Conservation (phyloP, 2,888 invertebrate genomes). For the Acrobasis repandana region DNA sequence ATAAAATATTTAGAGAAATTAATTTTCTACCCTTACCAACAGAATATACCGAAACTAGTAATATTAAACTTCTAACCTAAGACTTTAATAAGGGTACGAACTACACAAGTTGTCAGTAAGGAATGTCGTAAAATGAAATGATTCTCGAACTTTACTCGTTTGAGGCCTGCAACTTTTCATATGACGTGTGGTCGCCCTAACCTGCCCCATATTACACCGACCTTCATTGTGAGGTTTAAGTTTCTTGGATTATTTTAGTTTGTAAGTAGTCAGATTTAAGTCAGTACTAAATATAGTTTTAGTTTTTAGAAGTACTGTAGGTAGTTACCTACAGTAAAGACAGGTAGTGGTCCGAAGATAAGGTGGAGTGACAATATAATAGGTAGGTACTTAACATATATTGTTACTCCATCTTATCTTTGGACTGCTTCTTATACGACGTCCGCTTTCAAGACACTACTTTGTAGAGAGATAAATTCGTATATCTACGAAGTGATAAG, state of each 20-base stretch:
- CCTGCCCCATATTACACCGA: slow-evolving; percentile 20
- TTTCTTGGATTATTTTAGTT: background rate
- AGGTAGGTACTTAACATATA: too few species aligned
- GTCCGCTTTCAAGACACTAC: too few species aligned
- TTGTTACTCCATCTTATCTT: too few species aligned
- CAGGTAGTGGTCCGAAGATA: too few species aligned
- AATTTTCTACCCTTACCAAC: background rate
- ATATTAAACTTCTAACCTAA: slow-evolving; percentile 19
- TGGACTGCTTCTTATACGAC: too few species aligned
- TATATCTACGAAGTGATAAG: too few species aligned
- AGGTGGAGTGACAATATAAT: too few species aligned
- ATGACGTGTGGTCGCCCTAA: slow-evolving; percentile 32
- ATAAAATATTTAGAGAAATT: background rate
- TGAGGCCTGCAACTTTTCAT: slow-evolving; percentile 29
- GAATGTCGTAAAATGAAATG: slow-evolving; percentile 32
- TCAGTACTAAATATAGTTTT: too few species aligned
- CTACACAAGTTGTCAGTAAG: slow-evolving; percentile 33
- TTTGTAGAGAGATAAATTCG: too few species aligned
- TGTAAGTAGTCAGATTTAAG: background rate
- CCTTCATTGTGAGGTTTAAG: slow-evolving; percentile 12
- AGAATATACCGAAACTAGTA: background rate
- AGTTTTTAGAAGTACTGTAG: too few species aligned
- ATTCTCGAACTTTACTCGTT: slow-evolving; percentile 33
- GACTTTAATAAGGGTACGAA: slow-evolving; percentile 25
- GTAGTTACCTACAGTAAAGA: too few species aligned